Base-by-base conservation (phyloP, 2,888 invertebrate genomes). In the Leptinotarsa juncta region DNA sequence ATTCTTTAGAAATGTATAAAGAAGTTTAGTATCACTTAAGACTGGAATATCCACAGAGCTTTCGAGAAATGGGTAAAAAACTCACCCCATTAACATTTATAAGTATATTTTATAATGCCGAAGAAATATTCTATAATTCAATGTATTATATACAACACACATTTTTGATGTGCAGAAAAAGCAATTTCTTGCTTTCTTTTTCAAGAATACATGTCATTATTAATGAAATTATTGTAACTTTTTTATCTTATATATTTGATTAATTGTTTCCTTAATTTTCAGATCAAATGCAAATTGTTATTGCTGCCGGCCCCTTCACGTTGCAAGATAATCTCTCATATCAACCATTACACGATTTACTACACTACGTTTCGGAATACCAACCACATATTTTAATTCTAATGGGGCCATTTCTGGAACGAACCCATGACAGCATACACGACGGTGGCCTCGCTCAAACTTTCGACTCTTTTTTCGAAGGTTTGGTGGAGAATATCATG, bases 261-360 rank as follows among this genome's bases (percentile, higher is more conserved):
- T 32, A 32, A 32, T 32, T 7, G 10, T 10, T 68, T 26, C 55
- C 18, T 15, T 32, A 62, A 65, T 67, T 80, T 82, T 60, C 57
- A 82, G 83, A 78, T 73, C 71, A 72, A n/a, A 78, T 94, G 68
- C 91, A 92, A 81, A 88, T 97, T 74, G 90, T 96, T 16, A 89
- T 95, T 57, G 96, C 94, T 1, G 90, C 94, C 32, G 97, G 97
- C 0, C 97, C 97, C 0, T 97, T 93, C 85, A 95, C 96, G 0
- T 90, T 94, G 4, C 90, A 91, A 3, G 94, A 95, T 82, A 94
- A 94, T 85, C 86, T 96, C 72, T 88, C 90, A 0, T 97, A 95
- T 85, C 94, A 96, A 83, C 96, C 97, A 0, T 88, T 97, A 53
- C 91, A 92, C 81, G 96, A 96, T 83, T 89, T 97, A 26, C 87